Evolutionary conservation across 2,113 vertebrate genomes (phyloP), one percentile per base, ranked within the genome.

Genomic region (Danionella cerebrum): DNA sequence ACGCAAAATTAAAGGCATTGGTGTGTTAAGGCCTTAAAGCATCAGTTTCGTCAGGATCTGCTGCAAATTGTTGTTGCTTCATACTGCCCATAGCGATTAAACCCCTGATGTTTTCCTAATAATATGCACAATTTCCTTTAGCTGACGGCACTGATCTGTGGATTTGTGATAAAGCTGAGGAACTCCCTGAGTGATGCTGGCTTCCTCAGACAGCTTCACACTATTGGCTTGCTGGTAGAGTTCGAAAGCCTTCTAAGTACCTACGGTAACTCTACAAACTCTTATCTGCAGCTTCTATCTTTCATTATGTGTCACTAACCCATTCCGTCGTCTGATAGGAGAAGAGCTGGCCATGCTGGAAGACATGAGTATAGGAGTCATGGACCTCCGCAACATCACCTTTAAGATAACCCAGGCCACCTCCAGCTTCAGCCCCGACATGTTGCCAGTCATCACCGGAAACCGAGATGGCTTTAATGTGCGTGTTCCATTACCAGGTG

Each of bases 341-440:
- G 96, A 99, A 76, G 96, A 99, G 80, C 75, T 98, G 74, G 91
- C 95, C 25, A 99, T 99, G 96, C 69, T 99, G 78, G 96, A 99
- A 80, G 96, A 99, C 66, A 99, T 98, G 96, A 95, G 91, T 65
- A 84, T 95, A 5, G 96, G 96, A 5, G 93, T 98, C 76, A 90
- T 91, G 90, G 96, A 99, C 84, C 85, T 98, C 78, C 92, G 95
- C 75, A 99, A 98, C 9, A 94, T 99, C 81, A 99, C 96, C 55
- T 99, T 99, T 75, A 99, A 99, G 88, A 92, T 98, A 47, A 98
- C 94, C 4, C 96, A 97, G 82, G 96, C 96, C 2, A 89, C 88
- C 5, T 94, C 96, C 0, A 89, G 55, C 27, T 87, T 94, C 0
- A 86, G 89, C 11, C 80, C 90, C 7, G 96, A 99, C 86, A 97